Conservation (phyloP, 2,888 invertebrate genomes). For the Lasioglossum zephyrum region DNA sequence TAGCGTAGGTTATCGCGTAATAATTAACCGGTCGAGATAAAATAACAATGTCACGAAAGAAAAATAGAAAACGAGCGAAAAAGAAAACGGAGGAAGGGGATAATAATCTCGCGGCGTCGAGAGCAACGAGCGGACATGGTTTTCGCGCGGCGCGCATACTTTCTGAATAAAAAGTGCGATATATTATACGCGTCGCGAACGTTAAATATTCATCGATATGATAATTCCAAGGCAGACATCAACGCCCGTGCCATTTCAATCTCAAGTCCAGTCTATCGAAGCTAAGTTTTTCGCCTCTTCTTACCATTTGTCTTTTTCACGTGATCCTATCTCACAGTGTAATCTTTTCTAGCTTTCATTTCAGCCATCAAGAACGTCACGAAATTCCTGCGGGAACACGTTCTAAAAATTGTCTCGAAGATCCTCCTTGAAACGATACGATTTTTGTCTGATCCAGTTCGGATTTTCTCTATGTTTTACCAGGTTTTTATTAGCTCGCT, state of each 20-base stretch:
- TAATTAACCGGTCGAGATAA: conserved; percentile 22
- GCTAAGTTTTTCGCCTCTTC: background rate
- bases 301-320: background rate
- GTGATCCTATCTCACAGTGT: too few relatives aligned
- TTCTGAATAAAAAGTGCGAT: conserved; percentile 12
- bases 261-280: background rate
- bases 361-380: background rate
- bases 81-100: background rate
- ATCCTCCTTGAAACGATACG: background rate
- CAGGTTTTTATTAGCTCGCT: too few relatives aligned
- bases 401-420: background rate
- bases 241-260: background rate
- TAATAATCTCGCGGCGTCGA: background rate
- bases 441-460: too few relatives aligned
- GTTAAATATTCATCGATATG: conserved; percentile 62
- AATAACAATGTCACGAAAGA: conserved; percentile 17
- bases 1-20: conserved; percentile 28
- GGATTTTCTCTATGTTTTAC: too few relatives aligned
- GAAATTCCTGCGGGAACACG: background rate
- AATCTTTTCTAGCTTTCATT: background rate
- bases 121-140: background rate
- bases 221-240: conserved; percentile 30
- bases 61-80: background rate
- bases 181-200: conserved; percentile 8
- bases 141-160: background rate